A percentile compares a stretch with the other conserved stretches of the same genome.
Evolutionary conservation across 2,113 vertebrate species (phyloP).

Genomic region (Solenodon paradoxus): DNA sequence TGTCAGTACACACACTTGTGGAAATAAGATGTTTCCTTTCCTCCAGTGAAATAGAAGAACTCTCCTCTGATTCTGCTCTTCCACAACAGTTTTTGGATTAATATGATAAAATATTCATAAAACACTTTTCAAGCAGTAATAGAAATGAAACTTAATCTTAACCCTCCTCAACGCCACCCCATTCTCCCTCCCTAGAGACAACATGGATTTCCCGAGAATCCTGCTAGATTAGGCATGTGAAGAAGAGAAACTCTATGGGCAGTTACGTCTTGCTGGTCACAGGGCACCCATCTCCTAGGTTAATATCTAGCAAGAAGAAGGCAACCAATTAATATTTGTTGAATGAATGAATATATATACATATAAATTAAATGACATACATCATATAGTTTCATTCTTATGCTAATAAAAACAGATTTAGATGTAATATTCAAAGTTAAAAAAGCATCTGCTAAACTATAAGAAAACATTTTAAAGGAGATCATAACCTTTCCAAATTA

Average conservation of each 20-base stretch:
- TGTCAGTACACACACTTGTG: not conserved
- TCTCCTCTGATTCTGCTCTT: not conserved
- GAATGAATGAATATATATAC: not conserved
- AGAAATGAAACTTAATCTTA: slow-evolving; percentile 22
- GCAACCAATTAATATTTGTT: not conserved
- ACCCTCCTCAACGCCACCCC: not conserved
- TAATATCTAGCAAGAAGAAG: not conserved
- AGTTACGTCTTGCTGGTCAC: not conserved
- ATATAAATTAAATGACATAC: not conserved
- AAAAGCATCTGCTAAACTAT: not conserved
- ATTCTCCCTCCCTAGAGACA: not conserved
- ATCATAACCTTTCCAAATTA: not conserved
- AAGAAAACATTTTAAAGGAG: not conserved
- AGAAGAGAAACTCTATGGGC: not conserved
- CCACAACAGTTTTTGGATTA: not conserved
- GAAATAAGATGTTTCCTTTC: not conserved
- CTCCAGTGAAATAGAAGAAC: not conserved
- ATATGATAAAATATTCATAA: not conserved
- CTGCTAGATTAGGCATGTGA: not conserved
- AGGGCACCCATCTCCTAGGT: not conserved
- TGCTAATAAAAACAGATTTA: not conserved
- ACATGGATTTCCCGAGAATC: not conserved
- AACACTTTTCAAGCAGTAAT: not conserved
- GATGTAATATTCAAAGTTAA: not conserved
- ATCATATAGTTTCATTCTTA: not conserved